Percentiles rank a stretch among this genome's conserved stretches.
Evolutionary conservation across 2,113 vertebrate species (phyloP).

Genomic region (Madoqua kirkii): DNA sequence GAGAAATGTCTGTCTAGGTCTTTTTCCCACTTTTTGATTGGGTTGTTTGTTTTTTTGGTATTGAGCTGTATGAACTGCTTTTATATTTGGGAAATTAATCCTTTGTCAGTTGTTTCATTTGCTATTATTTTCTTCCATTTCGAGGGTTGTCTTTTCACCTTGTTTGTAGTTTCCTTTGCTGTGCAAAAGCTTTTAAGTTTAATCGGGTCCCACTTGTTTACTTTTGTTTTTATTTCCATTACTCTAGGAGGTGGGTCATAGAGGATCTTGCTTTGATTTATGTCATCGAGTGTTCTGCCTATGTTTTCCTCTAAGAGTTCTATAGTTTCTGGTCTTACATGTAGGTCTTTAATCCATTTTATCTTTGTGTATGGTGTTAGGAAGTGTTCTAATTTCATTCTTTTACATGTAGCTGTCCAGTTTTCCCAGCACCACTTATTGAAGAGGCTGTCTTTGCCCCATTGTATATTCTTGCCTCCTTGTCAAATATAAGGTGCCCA

Average conservation of each 20-base stretch:
- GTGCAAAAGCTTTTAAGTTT: background rate
- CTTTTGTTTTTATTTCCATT: background rate
- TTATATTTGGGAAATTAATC: background rate
- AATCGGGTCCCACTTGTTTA: background rate
- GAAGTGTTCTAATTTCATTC: background rate
- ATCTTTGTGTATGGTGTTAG: background rate
- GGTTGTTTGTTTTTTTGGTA: background rate
- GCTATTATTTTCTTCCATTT: background rate
- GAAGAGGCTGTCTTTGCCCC: background rate
- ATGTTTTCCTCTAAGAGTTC: background rate
- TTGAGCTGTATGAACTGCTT: background rate
- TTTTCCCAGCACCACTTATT: background rate
- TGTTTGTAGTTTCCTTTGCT: background rate
- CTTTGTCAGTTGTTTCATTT: background rate
- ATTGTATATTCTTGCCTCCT: background rate
- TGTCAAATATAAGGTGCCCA: background rate
- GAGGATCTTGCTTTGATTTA: background rate
- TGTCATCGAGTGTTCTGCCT: background rate
- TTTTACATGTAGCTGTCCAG: background rate
- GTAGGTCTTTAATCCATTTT: background rate
- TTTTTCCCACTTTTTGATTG: background rate
- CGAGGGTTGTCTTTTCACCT: background rate
- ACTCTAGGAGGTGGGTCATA: background rate
- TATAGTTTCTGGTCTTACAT: background rate
- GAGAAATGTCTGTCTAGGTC: background rate